Evolutionary conservation across 2,113 vertebrate species (phyloP), one percentile per base, ranked within the genome.

Genomic region (Oenanthe oenanthe): DNA sequence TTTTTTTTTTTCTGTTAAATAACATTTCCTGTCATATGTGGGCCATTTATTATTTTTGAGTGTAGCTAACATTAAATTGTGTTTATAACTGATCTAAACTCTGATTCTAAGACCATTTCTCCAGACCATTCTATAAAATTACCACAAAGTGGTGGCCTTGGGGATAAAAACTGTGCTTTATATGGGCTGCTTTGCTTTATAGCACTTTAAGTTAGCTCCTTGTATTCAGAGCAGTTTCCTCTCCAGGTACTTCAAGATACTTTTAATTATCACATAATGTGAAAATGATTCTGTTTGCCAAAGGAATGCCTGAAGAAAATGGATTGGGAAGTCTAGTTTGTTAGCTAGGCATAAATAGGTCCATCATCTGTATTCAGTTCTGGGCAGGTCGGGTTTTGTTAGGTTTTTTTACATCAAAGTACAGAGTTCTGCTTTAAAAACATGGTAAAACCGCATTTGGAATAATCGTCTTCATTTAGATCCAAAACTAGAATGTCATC

Each of bases 141-240:
- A 82, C 57, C 29, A 84, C 63, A 38, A 53, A 93, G 71, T 85
- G 77, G 74, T 32, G 50, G 67, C 66, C 76, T 66, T 82, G 62
- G 56, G 56, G 48, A 29, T 31, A 34, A 56, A 65, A 43, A 24
- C 3, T 28, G 29, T 71, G 40, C 31, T 85, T 92, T 75, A 20
- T 81, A 22, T 84, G 76, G 47, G 54, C 67, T 82, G 65, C 71
- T 89, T 58, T 53, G 36, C 48, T 93, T 75, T 54, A 3, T 75
- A 76, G 62, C 70, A 21, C 42, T 56, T 81, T 22, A 70, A 56
- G 48, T 93, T 72, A 57, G 71, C 54, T 76, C 17, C 78, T 82
- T 76, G 48, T 82, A 32, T 85, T 91, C 73, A 65, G 73, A 85
- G 50, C 57, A 71, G 43, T 62, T 87, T 93, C 42, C n/a, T 92